A percentile compares a stretch with the other conserved stretches of the same genome.
These are phyloP conservation scores for Drosophila kokeensis DNA, from an alignment of 2,888 invertebrate genomes.

Conservation along the genomic window DNA sequence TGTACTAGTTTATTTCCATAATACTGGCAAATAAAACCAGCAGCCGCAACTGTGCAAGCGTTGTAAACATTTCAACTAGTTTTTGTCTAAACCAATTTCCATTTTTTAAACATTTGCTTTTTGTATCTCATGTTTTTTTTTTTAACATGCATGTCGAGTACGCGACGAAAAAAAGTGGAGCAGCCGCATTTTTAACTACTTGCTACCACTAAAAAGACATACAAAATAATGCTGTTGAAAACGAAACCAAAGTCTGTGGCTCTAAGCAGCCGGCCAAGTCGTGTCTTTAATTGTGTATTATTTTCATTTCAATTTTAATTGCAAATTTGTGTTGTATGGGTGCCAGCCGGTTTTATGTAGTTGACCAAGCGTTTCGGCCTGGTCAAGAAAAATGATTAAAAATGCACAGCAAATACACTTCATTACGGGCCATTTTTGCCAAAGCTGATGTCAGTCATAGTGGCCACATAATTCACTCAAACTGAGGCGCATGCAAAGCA, in stretches of 20 bases:
- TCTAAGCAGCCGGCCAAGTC: conserved; percentile 29
- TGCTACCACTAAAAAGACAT: conserved; percentile 19
- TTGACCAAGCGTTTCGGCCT: neutral
- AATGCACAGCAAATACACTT: conserved; percentile 77
- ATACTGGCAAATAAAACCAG: conserved; percentile 50
- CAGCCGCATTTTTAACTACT: conserved; percentile 59
- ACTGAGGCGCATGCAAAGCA: conserved; percentile 68
- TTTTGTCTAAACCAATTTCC: conserved; percentile 61
- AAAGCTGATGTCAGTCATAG: conserved; percentile 61
- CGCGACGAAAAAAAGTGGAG: conserved; percentile 58
- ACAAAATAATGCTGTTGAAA: conserved; percentile 44
- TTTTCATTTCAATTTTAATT: conserved; percentile 79
- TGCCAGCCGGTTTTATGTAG: conserved; percentile 22
- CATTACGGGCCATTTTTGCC: conserved; percentile 76
- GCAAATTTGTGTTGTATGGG: conserved; percentile 59
- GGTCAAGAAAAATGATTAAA: conserved; percentile 59
- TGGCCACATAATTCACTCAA: conserved; percentile 74
- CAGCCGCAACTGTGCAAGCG: conserved; percentile 49
- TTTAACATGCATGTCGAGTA: conserved; percentile 60
- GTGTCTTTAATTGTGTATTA: conserved; percentile 72
- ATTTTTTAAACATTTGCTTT: conserved; percentile 64
- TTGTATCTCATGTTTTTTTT: conserved; percentile 6
- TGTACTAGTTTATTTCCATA: conserved; percentile 67
- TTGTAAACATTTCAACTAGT: conserved; percentile 61
- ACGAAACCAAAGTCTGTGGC: conserved; percentile 31